A percentile compares a stretch with the other conserved stretches of the same genome.
Evolutionary conservation across 2,113 vertebrate species (phyloP).

Genomic region (Hemibagrus wyckioides): DNA sequence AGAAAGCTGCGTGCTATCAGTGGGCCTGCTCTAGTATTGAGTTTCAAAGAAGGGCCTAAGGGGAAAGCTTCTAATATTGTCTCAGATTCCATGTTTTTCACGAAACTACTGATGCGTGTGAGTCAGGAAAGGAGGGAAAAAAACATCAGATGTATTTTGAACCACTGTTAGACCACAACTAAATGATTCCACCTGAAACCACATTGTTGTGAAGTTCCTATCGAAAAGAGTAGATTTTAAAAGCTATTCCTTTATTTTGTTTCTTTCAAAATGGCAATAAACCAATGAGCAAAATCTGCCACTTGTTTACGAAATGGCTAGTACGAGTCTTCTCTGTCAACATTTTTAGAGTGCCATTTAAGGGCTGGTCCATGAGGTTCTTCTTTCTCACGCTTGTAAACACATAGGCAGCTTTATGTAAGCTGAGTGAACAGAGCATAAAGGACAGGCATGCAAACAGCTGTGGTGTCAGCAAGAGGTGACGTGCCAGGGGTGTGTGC

Average conservation of each 20-base stretch:
- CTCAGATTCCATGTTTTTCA: conserved; percentile 73
- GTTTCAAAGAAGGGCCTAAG: conserved; percentile 72
- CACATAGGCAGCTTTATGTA: conserved; percentile 56
- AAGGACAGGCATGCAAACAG: conserved; percentile 68
- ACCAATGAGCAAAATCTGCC: background rate
- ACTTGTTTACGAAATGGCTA: background rate
- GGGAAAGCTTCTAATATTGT: conserved; percentile 76
- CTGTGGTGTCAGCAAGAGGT: conserved; percentile 64
- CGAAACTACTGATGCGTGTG: conserved; percentile 71
- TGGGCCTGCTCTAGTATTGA: conserved; percentile 65
- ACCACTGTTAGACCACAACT: conserved; percentile 67
- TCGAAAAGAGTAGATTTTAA: conserved; percentile 21
- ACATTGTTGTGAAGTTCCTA: conserved; percentile 53
- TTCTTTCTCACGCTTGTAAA: conserved; percentile 38
- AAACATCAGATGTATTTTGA: conserved; percentile 73
- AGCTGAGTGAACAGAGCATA: conserved; percentile 56
- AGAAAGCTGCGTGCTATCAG: conserved; percentile 49
- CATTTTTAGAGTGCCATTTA: conserved; percentile 12
- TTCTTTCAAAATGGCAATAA: background rate
- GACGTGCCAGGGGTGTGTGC: conserved; percentile 52
- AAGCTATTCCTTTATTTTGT: conserved; percentile 1
- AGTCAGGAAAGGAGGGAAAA: conserved; percentile 66
- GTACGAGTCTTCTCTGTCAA: background rate
- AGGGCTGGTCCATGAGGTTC: background rate
- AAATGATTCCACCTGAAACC: conserved; percentile 70